phyloP scores from a whole-genome alignment of 2,797 vertebrate species.

The Discoglossus pictus region DNA sequence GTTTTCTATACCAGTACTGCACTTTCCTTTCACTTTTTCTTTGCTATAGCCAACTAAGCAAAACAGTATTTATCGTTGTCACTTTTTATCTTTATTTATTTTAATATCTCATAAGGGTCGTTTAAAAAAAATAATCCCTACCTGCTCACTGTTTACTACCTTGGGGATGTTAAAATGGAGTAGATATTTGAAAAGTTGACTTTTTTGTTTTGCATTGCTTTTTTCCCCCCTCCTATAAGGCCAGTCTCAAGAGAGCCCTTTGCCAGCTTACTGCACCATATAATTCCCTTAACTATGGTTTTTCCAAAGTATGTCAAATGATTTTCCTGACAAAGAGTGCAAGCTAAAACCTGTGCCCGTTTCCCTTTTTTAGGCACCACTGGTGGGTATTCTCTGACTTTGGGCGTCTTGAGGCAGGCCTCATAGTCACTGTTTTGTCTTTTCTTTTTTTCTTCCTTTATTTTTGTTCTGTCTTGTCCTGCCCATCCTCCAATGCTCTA shows the following conservation, averaged over 20 bases:
- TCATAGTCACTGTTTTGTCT: slow-evolving; percentile 98
- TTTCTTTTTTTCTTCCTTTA: slow-evolving; percentile 89
- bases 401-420: slow-evolving; percentile 87
- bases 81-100: slow-evolving; percentile 37
- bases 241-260: slow-evolving; percentile 79
- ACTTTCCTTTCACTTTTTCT: slow-evolving; percentile 73
- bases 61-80: slow-evolving; percentile 72
- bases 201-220: slow-evolving; percentile 82
- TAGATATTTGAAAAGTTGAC: slow-evolving; percentile 68
- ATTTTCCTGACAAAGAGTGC: slow-evolving; percentile 51
- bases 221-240: slow-evolving; percentile 81
- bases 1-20: slow-evolving; percentile 68
- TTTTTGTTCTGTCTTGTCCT: slow-evolving; percentile 92
- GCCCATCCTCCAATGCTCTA: slow-evolving; percentile 97
- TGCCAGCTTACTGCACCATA: slow-evolving; percentile 70
- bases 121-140: slow-evolving; percentile 48
- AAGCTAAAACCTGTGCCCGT: slow-evolving; percentile 49
- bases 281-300: slow-evolving; percentile 11
- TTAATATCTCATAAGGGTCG: slow-evolving; percentile 57
- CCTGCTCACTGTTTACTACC: slow-evolving; percentile 69
- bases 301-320: slow-evolving; percentile 53
- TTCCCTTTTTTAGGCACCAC: slow-evolving; percentile 48
- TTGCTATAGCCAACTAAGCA: slow-evolving; percentile 74
- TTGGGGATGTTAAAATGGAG: slow-evolving; percentile 70
- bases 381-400: slow-evolving; percentile 79